phyloP scores from a whole-genome alignment of 2,113 vertebrate genomes.

The Sebastes fasciatus region DNA sequence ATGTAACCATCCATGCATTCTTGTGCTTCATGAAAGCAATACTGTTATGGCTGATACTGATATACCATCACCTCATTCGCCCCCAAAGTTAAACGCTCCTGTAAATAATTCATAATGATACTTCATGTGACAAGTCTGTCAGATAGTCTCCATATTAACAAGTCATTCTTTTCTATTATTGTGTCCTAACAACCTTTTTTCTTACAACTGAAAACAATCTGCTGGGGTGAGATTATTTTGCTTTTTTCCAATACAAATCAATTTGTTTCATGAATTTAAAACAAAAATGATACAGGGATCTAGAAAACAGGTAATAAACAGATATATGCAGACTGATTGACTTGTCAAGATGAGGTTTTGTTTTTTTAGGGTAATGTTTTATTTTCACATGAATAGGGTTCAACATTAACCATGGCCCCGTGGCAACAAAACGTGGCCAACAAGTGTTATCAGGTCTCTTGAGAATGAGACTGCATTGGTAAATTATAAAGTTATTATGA shows the following conservation, averaged over 20 bases:
- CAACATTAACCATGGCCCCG: no score
- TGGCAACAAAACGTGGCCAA: no score
- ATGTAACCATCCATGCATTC: neutral
- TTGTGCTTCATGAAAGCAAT: neutral
- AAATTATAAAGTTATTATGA: no score
- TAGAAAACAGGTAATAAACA: neutral
- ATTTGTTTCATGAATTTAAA: neutral
- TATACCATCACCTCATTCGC: neutral
- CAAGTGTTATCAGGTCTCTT: no score
- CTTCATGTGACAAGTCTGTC: neutral
- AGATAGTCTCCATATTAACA: neutral
- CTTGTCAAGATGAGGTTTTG: no score
- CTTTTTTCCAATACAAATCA: neutral
- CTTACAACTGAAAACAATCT: neutral
- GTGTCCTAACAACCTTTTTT: neutral
- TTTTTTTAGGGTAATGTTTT: neutral
- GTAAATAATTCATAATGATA: neutral
- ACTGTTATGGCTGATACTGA: neutral
- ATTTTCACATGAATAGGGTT: neutral
- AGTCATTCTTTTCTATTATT: neutral
- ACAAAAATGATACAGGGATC: neutral
- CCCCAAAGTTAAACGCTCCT: neutral
- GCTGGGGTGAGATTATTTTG: neutral
- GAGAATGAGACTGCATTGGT: no score
- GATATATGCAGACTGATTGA: neutral